Percentiles rank a stretch among this genome's conserved stretches.
These are phyloP conservation scores for Drosophila orena DNA, from an alignment of 1,140 invertebrate genomes.

Conservation along the genomic window DNA sequence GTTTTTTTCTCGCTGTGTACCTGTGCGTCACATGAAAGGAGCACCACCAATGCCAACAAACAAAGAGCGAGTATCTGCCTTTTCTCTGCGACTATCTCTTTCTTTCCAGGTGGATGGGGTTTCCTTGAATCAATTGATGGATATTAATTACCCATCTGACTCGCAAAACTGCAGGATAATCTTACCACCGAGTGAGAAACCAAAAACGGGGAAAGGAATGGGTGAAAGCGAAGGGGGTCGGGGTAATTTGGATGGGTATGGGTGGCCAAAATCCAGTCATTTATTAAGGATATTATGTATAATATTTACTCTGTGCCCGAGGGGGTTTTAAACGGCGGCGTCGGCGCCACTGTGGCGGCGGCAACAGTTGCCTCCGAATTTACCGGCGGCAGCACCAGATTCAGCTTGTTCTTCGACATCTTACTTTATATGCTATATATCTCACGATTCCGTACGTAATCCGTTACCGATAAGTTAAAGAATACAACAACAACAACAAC, in stretches of 20 bases:
- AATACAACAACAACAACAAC: constrained; percentile 8
- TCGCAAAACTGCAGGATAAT: background rate
- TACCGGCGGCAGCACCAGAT: constrained; percentile 94
- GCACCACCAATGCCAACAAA: constrained; percentile 12
- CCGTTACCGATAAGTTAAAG: constrained; percentile 4
- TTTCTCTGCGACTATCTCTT: background rate
- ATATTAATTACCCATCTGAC: constrained; percentile 17
- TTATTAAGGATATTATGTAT: constrained; percentile 21
- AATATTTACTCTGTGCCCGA: constrained; percentile 89
- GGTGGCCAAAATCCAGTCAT: constrained; percentile 9
- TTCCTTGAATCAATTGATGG: constrained; percentile 20
- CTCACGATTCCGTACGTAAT: no score
- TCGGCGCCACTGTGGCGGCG: constrained; percentile 89
- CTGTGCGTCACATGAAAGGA: background rate
- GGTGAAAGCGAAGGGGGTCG: background rate
- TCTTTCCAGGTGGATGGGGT: background rate
- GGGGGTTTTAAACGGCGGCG: constrained; percentile 87
- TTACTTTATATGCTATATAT: background rate
- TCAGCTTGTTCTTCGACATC: constrained; percentile 97
- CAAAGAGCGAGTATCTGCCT: background rate
- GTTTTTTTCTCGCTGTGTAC: background rate
- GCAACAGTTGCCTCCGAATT: constrained; percentile 90
- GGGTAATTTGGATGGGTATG: background rate
- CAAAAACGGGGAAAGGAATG: background rate
- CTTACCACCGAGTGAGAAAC: background rate